phyloP scores from a whole-genome alignment of 2,888 invertebrate genomes.

The Cerceris ruficornis region DNA sequence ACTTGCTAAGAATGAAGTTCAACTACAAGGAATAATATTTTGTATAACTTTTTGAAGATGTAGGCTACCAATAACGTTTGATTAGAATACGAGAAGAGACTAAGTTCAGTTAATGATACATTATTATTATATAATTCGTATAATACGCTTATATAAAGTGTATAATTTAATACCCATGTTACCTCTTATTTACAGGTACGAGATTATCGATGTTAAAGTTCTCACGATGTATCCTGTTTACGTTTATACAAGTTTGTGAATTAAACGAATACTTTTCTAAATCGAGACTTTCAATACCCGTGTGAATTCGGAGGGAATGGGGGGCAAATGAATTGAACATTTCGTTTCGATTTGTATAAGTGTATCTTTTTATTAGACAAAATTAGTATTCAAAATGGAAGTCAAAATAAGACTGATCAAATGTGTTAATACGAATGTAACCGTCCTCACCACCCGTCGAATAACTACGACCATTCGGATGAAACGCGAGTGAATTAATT shows the following conservation, averaged over 20 bases:
- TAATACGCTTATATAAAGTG: too few relatives aligned
- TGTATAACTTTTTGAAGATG: not conserved
- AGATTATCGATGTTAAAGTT: too few relatives aligned
- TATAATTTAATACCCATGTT: too few relatives aligned
- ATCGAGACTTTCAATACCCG: not conserved
- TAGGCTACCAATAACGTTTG: too few relatives aligned
- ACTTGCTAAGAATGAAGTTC: constrained; percentile 93
- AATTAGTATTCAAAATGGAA: constrained; percentile 93
- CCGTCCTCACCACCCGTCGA: constrained; percentile 99
- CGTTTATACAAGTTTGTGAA: constrained; percentile 12
- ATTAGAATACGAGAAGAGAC: constrained; percentile 2
- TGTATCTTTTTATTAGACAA: constrained; percentile 30
- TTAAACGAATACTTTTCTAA: constrained; percentile 20
- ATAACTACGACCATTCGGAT: constrained; percentile 98
- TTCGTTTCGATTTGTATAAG: constrained; percentile 23
- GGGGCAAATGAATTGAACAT: not conserved
- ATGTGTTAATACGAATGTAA: constrained; percentile 96
- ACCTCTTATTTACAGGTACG: too few relatives aligned
- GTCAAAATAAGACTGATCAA: constrained; percentile 98
- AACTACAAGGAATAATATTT: constrained; percentile 86
- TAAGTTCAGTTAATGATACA: not conserved
- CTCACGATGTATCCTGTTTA: too few relatives aligned
- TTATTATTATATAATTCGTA: not conserved
- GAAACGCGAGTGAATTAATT: constrained; percentile 98
- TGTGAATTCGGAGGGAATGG: not conserved